Conservation (phyloP, 92 coral and sea anemone genomes). For the Porites cylindrica region DNA sequence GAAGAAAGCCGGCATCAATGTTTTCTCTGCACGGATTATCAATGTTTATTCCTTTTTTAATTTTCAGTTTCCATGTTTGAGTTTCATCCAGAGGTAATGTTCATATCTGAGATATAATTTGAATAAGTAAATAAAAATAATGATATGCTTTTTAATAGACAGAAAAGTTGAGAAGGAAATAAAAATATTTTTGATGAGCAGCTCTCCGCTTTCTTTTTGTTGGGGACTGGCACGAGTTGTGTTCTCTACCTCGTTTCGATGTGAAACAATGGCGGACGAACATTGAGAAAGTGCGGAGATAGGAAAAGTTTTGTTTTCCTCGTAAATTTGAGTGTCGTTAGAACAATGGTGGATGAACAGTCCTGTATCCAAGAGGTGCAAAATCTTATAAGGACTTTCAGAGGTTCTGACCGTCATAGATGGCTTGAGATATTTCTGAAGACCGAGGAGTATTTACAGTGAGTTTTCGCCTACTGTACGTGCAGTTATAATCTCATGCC, state of each 20-base stretch:
- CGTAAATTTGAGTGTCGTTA: background rate
- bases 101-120: too few relatives aligned
- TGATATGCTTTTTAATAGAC: too few relatives aligned
- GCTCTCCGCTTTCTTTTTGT: background rate
- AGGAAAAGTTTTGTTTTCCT: background rate
- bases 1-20: too few relatives aligned
- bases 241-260: background rate
- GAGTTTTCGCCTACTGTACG: background rate
- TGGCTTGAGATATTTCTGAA: constrained; percentile 36
- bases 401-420: background rate
- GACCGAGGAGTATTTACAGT: constrained; percentile 36
- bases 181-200: too few relatives aligned
- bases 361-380: constrained; percentile 1
- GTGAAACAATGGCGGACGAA: background rate
- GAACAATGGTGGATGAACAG: constrained; percentile 16
- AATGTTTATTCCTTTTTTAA: too few relatives aligned
- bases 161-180: too few relatives aligned
- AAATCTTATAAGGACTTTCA: background rate
- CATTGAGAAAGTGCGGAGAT: background rate
- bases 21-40: too few relatives aligned
- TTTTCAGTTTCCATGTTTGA: too few relatives aligned
- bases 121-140: too few relatives aligned
- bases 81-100: too few relatives aligned
- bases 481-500: background rate
- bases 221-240: background rate